Conservation (phyloP, 2,113 vertebrate species). For the Morone chrysops region DNA sequence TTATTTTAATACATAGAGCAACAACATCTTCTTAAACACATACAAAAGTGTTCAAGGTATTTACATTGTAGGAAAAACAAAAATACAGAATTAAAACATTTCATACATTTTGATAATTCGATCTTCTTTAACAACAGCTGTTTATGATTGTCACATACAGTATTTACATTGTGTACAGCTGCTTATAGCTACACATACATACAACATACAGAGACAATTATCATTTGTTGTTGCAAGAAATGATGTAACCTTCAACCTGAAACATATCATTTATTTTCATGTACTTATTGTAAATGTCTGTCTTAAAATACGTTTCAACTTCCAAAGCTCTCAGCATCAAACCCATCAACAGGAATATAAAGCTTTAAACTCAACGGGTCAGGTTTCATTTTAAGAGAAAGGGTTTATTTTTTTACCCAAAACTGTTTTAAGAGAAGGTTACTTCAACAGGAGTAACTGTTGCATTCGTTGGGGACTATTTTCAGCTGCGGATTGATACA, state of each 20-base stretch:
- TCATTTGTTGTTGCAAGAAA: neutral
- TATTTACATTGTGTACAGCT: constrained; percentile 1
- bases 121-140: neutral
- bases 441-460: too few relatives aligned
- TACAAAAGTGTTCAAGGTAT: constrained; percentile 11
- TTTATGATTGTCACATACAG: neutral
- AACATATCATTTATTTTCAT: too few relatives aligned
- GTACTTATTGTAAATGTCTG: too few relatives aligned
- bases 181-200: neutral
- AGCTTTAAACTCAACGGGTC: too few relatives aligned
- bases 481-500: too few relatives aligned
- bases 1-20: neutral
- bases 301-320: too few relatives aligned
- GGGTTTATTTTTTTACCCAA: too few relatives aligned
- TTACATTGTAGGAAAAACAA: neutral
- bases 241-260: neutral
- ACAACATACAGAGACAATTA: neutral
- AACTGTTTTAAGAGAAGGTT: too few relatives aligned
- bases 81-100: neutral
- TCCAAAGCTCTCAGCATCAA: too few relatives aligned
- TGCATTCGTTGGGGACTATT: too few relatives aligned
- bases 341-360: too few relatives aligned
- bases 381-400: too few relatives aligned
- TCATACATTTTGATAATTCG: neutral
- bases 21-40: neutral